Evolutionary conservation across 1,140 invertebrate genomes (phyloP).

Genomic region (Brachionus koreanus): DNA sequence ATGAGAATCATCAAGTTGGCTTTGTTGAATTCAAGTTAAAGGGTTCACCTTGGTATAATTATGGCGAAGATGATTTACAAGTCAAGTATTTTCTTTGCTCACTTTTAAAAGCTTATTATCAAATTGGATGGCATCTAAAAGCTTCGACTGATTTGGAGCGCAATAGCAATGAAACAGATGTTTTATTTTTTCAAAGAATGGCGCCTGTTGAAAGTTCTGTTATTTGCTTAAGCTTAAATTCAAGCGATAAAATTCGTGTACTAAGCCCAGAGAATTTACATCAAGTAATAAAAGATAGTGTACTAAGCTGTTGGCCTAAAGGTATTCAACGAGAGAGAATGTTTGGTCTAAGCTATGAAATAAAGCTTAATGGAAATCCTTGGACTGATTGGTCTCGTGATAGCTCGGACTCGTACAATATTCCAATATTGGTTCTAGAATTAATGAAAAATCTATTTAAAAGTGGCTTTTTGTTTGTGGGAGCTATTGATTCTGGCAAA

Average conservation of each 20-base stretch:
- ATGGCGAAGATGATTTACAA: neutral
- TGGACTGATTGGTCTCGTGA: constrained; percentile 12
- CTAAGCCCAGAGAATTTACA: neutral
- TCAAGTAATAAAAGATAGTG: neutral
- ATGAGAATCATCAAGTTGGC: neutral
- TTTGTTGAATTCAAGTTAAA: neutral
- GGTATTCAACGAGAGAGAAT: neutral
- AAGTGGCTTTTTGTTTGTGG: neutral
- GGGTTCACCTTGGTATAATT: constrained; percentile 3
- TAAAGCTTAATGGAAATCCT: neutral
- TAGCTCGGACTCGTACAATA: constrained; percentile 10
- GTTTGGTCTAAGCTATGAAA: neutral
- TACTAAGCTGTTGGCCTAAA: neutral
- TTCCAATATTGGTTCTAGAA: neutral
- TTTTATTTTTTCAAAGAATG: constrained; percentile 14
- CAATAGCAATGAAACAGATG: neutral
- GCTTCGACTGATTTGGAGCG: neutral
- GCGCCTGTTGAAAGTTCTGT: neutral
- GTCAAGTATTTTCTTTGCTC: constrained; percentile 15
- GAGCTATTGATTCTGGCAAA: neutral
- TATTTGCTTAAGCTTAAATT: constrained; percentile 8
- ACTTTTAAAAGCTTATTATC: neutral
- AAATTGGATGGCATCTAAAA: constrained; percentile 13
- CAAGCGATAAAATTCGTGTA: neutral
- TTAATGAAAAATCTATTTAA: constrained; percentile 6